phyloP scores from a whole-genome alignment of 2,113 vertebrate species.

The Plotosus lineatus region DNA sequence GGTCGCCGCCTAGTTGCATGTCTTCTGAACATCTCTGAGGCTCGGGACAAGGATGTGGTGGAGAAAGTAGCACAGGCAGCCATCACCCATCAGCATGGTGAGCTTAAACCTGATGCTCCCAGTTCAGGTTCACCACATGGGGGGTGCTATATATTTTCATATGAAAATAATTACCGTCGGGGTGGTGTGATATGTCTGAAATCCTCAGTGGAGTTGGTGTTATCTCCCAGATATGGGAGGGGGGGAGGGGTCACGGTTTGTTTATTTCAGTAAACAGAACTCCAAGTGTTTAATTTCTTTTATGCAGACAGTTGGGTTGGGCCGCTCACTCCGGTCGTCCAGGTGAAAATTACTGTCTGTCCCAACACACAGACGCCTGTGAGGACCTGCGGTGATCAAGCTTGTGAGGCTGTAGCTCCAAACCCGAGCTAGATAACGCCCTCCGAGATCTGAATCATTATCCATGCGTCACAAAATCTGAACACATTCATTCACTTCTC shows the following conservation, averaged over 20 bases:
- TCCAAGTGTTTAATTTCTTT: neutral
- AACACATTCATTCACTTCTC: no score
- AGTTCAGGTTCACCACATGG: neutral
- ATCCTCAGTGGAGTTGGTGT: neutral
- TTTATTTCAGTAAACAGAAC: neutral
- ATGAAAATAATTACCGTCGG: neutral
- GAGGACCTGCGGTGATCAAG: no score
- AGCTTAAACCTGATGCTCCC: constrained; percentile 28
- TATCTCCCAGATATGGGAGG: neutral
- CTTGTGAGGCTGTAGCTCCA: no score
- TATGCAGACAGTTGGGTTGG: neutral
- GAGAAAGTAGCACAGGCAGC: constrained; percentile 75
- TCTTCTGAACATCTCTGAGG: constrained; percentile 80
- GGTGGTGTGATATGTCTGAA: neutral
- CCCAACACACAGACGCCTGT: no score
- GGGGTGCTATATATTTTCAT: neutral
- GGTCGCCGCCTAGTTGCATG: constrained; percentile 71
- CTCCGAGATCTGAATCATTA: no score
- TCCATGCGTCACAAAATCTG: no score
- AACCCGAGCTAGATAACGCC: no score
- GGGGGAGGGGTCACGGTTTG: no score
- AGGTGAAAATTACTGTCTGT: no score
- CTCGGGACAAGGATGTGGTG: constrained; percentile 71
- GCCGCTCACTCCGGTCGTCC: no score
- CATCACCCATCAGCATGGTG: constrained; percentile 65